Evolutionary conservation across 2,888 invertebrate species (phyloP).

Genomic region (Conomelus anceps): DNA sequence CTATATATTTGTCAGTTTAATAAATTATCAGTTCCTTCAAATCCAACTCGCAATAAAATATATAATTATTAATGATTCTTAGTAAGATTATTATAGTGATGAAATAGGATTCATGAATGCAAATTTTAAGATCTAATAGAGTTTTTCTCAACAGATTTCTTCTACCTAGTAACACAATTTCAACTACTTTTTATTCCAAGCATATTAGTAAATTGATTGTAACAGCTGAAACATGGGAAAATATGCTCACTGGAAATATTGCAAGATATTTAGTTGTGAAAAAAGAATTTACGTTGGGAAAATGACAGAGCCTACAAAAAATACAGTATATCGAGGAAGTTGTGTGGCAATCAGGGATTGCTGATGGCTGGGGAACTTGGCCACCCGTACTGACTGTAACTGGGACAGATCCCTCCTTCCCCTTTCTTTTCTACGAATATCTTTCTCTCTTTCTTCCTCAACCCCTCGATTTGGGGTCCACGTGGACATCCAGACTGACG

Average conservation of each 20-base stretch:
- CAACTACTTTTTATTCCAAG: not conserved
- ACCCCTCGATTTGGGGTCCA: not conserved
- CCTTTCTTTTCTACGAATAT: not conserved
- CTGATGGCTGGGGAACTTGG: not conserved
- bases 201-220: not conserved
- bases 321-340: not conserved
- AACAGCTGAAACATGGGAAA: not conserved
- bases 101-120: too few relatives aligned
- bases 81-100: too few relatives aligned
- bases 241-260: not conserved
- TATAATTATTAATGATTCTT: too few relatives aligned
- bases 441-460: not conserved
- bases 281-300: not conserved
- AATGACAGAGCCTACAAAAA: not conserved
- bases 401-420: not conserved
- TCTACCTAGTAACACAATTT: too few relatives aligned
- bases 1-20: too few relatives aligned
- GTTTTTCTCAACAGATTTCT: not conserved
- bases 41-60: too few relatives aligned
- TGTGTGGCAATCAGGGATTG: not conserved
- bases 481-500: not conserved
- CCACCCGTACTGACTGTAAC: not conserved
- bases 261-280: not conserved
- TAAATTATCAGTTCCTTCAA: too few relatives aligned
- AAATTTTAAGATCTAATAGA: too few relatives aligned